Percentiles rank a stretch among this genome's conserved stretches.
Evolutionary conservation across 2,888 invertebrate species (phyloP).

Genomic region (Drosophila mimetica): DNA sequence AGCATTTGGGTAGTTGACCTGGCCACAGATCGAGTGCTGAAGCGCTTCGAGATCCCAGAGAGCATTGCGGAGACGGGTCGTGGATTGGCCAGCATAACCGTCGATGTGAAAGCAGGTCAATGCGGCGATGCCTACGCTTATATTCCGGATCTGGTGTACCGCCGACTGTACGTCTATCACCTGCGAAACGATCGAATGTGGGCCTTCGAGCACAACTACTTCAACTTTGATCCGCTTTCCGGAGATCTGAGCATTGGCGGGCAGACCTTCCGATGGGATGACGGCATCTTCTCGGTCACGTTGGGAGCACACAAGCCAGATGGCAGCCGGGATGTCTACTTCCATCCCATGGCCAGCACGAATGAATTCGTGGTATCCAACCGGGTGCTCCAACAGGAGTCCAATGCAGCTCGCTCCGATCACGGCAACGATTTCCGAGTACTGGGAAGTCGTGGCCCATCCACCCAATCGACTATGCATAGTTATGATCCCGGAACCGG

Average conservation of each 20-base stretch:
- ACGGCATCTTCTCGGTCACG: slow-evolving; percentile 91
- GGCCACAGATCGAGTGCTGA: slow-evolving; percentile 86
- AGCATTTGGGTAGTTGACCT: slow-evolving; percentile 89
- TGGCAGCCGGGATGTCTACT: slow-evolving; percentile 88
- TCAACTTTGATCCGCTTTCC: slow-evolving; percentile 89
- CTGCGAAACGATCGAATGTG: slow-evolving; percentile 86
- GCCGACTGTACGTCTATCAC: slow-evolving; percentile 84
- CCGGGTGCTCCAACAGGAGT: slow-evolving; percentile 86
- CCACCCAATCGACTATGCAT: slow-evolving; percentile 89
- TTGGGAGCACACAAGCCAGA: slow-evolving; percentile 85
- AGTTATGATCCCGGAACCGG: slow-evolving; percentile 87
- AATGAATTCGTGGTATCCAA: slow-evolving; percentile 90
- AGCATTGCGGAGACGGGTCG: slow-evolving; percentile 83
- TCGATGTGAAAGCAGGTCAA: slow-evolving; percentile 86
- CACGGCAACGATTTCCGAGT: slow-evolving; percentile 86
- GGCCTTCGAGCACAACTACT: slow-evolving; percentile 90
- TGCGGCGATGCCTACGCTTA: slow-evolving; percentile 90
- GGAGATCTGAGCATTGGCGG: slow-evolving; percentile 89
- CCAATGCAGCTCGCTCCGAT: slow-evolving; percentile 85
- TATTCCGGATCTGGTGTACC: slow-evolving; percentile 85
- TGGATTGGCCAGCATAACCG: slow-evolving; percentile 88
- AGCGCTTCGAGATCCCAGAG: slow-evolving; percentile 85
- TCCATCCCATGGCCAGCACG: slow-evolving; percentile 90
- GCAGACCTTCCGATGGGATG: slow-evolving; percentile 91
- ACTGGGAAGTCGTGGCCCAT: slow-evolving; percentile 88